Evolutionary conservation across 2,113 vertebrate genomes (phyloP).

Genomic region (Corythornis madagascariensis): DNA sequence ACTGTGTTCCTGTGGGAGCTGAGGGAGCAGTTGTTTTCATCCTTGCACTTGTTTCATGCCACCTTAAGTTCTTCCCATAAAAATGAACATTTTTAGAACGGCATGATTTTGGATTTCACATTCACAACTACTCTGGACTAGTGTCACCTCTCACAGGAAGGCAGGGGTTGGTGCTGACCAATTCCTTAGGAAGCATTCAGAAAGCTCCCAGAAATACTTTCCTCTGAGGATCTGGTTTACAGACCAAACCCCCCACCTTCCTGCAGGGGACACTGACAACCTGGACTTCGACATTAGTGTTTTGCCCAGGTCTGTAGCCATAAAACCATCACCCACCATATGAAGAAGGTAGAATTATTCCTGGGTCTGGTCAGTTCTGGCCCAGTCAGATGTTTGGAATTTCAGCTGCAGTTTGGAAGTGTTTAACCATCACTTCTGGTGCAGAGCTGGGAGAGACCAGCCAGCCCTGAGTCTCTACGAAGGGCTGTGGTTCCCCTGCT

Average conservation of each 20-base stretch:
- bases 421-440: background rate
- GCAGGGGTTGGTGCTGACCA: background rate
- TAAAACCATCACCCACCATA: background rate
- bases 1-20: background rate
- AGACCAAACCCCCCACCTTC: background rate
- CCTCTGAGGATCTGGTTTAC: background rate
- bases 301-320: background rate
- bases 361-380: background rate
- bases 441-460: background rate
- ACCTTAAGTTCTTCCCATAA: background rate
- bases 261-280: background rate
- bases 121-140: background rate
- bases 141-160: background rate
- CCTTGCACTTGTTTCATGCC: background rate
- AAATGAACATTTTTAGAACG: background rate
- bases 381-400: accelerated
- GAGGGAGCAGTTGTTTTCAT: background rate
- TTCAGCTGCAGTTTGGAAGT: background rate
- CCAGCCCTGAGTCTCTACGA: background rate
- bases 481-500: background rate
- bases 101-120: background rate
- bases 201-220: background rate
- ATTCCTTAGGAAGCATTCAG: background rate
- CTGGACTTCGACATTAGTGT: background rate
- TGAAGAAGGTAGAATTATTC: background rate